Base-by-base conservation (phyloP, 2,888 invertebrate species). In the Eupeodes luniger region DNA sequence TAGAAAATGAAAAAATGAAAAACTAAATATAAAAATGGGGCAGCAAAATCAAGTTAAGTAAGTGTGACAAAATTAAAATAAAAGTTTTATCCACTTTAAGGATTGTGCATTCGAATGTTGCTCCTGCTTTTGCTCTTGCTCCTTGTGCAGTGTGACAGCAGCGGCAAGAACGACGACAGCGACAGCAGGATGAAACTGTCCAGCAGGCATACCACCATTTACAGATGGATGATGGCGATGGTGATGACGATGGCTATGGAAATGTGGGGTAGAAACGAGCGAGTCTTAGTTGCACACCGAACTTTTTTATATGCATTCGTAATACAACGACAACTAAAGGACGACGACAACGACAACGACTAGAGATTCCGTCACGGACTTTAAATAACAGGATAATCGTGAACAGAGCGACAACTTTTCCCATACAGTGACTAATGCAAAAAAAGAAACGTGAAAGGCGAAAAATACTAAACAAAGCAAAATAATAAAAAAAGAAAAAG, bases 361-460 rank as follows among this genome's bases (percentile, higher is more conserved):
- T 75, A 83, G 59, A 77, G 76, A 84, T 85, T 88, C 87, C 77
- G 84, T 85, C 87, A 88, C 74, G 84, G 87, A 88, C 87, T 81
- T 81, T 88, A 85, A 88, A 85, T 88, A 88, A 88, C 87, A 85
- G 87, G 84, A 88, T 88, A 88, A 85, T 88, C 87, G 87, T 88
- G 84, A 87, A 80, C 80, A 83, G 83, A 76, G 80, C 76, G 80
- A 88, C 85, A 88, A 85, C 87, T 77, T 81, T 81, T 77, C 53
- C 77, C 72, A 77, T 72, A 85, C 81, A 75, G 16, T 44, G 76
- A 78, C 74, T 78, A 66, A 66, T 70, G 72, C 72, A 75, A 59
- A 86, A 34, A 69, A 69, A 69, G 74, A 1, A 61, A 53, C 10
- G 34, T 64, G 12, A 55, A 53, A 66, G 40, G 19, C 55, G 69